phyloP scores from a whole-genome alignment of 2,797 vertebrate genomes.

The Brotula barbata region DNA sequence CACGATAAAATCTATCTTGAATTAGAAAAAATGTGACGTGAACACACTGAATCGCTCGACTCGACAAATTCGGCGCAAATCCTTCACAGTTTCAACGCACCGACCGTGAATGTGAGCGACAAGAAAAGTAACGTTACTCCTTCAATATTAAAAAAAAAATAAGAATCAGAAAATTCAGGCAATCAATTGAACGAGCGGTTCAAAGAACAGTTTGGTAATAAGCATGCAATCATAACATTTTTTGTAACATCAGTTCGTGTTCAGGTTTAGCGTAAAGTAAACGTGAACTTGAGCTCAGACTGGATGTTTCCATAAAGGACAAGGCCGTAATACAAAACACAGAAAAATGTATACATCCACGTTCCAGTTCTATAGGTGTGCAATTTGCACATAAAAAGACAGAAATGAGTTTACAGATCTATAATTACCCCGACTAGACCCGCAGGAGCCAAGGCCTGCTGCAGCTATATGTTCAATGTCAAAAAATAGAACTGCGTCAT shows the following conservation, averaged over 20 bases:
- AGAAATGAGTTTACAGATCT: background rate
- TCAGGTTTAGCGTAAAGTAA: too few species aligned
- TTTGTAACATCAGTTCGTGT: slow-evolving; percentile 18
- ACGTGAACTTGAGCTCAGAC: slow-evolving; percentile 68
- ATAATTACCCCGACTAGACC: slow-evolving; percentile 2
- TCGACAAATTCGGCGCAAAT: background rate
- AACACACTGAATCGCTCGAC: slow-evolving; percentile 2
- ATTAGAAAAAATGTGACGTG: slow-evolving; percentile 10
- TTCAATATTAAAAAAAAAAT: too few species aligned
- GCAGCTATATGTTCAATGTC: slow-evolving; percentile 6
- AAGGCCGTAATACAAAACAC: slow-evolving; percentile 32
- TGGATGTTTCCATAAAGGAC: slow-evolving; percentile 38
- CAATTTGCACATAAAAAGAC: slow-evolving; percentile 12
- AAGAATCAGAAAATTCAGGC: background rate
- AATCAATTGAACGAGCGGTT: slow-evolving; percentile 35
- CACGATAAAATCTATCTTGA: slow-evolving; percentile 17
- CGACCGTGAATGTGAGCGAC: slow-evolving; percentile 21
- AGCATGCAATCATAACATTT: slow-evolving; percentile 54
- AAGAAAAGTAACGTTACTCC: background rate
- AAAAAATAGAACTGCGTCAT: background rate
- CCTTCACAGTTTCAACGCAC: slow-evolving; percentile 1
- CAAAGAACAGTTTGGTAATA: slow-evolving; percentile 24
- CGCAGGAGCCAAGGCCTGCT: slow-evolving; percentile 13
- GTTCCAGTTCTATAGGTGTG: slow-evolving; percentile 10
- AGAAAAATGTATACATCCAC: slow-evolving; percentile 17